Evolutionary conservation across 2,797 vertebrate species (phyloP).

Genomic region (Heliangelus exortis): DNA sequence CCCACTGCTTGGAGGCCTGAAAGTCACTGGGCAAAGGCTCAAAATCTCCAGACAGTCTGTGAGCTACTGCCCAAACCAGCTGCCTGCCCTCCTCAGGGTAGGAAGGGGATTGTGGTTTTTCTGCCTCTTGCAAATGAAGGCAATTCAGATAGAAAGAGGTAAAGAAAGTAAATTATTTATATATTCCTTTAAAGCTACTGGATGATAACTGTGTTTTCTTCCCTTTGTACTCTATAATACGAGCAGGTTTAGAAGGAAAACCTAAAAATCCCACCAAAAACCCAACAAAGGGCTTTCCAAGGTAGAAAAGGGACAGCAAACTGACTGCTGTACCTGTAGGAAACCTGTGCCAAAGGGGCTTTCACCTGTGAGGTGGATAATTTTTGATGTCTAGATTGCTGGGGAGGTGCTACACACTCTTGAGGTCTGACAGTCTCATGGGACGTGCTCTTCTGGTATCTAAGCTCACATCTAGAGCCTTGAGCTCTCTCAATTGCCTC

Average conservation of each 20-base stretch:
- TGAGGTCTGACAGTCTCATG: not conserved
- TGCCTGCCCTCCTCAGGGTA: not conserved
- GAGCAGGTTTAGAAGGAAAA: not conserved
- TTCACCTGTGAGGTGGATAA: not conserved
- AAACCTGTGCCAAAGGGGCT: not conserved
- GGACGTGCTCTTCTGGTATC: not conserved
- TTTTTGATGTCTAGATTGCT: not conserved
- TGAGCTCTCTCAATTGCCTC: fast-evolving
- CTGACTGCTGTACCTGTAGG: not conserved
- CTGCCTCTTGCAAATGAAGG: not conserved
- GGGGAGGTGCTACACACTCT: not conserved
- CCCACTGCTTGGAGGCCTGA: not conserved
- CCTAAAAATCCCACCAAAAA: not conserved
- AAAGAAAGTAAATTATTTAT: not conserved
- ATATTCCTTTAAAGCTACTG: not conserved
- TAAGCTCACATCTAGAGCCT: not conserved
- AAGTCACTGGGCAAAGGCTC: not conserved
- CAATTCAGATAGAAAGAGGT: not conserved
- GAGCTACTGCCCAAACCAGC: not conserved
- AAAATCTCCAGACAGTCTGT: not conserved
- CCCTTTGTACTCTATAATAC: not conserved
- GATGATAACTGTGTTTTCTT: not conserved
- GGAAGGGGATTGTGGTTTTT: not conserved
- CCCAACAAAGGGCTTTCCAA: not conserved
- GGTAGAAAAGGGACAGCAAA: not conserved